Evolutionary conservation across 2,888 invertebrate species (phyloP).

Genomic region (Ophion ventricosus): DNA sequence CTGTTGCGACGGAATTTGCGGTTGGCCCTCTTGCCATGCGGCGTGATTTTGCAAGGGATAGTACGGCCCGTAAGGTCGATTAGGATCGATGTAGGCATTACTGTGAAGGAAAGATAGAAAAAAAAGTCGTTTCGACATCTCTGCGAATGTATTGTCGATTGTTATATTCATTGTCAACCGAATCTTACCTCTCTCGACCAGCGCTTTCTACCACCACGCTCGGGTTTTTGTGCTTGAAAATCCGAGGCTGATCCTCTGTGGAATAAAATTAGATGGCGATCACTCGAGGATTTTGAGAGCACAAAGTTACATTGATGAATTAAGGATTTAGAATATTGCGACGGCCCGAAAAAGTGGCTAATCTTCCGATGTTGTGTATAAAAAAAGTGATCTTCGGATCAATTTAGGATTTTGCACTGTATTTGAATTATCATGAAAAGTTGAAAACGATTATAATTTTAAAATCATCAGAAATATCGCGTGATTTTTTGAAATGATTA

Average conservation of each 20-base stretch:
- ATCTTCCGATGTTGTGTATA: not conserved
- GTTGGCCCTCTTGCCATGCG: conserved; percentile 74
- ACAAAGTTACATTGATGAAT: too few species aligned
- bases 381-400: not conserved
- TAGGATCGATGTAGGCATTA: conserved; percentile 68
- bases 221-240: conserved; percentile 78
- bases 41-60: conserved; percentile 73
- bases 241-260: conserved; percentile 75
- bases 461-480: not conserved
- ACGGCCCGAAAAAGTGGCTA: too few species aligned
- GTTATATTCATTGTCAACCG: not conserved
- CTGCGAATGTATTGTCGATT: not conserved
- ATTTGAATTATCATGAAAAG: not conserved
- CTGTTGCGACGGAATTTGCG: conserved; percentile 59
- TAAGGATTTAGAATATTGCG: too few species aligned
- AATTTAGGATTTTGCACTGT: not conserved
- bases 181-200: conserved; percentile 53
- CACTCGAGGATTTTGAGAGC: not conserved
- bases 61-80: conserved; percentile 72
- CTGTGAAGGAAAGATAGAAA: conserved; percentile 39
- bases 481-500: not conserved
- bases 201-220: conserved; percentile 74
- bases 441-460: not conserved
- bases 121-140: not conserved
- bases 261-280: not conserved